These are phyloP conservation scores for Halocynthia aurantium DNA, from an alignment of 23 tunicate species.

Conservation along the genomic window DNA sequence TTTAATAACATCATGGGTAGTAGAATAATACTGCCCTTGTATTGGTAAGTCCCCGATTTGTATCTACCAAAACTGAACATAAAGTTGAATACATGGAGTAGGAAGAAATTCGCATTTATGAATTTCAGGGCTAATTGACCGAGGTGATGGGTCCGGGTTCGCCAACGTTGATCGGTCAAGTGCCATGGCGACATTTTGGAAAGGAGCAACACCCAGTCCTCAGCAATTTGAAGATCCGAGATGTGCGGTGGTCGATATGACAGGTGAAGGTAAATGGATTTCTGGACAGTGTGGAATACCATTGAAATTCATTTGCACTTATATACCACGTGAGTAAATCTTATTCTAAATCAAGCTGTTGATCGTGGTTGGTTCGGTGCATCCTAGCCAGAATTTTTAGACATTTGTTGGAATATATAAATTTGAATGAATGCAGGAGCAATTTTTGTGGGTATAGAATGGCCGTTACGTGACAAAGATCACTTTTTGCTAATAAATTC, in stretches of 20 bases:
- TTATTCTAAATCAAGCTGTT: neutral
- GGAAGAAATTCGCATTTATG: neutral
- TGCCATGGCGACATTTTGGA: neutral
- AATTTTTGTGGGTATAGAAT: too few species aligned
- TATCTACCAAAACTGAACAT: too few species aligned
- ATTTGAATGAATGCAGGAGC: too few species aligned
- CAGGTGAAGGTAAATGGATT: neutral
- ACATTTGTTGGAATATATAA: too few species aligned
- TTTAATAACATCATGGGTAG: too few species aligned
- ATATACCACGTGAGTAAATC: constrained; percentile 4
- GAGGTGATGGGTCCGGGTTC: constrained; percentile 7
- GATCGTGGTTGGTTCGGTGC: too few species aligned
- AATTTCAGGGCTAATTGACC: neutral
- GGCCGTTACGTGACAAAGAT: too few species aligned
- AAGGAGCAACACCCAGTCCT: neutral
- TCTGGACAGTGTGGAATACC: neutral
- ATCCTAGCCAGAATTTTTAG: too few species aligned
- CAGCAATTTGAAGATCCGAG: constrained; percentile 12
- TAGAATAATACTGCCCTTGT: too few species aligned
- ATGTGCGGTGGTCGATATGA: neutral
- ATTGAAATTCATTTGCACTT: neutral
- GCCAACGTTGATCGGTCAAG: neutral
- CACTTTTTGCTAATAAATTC: too few species aligned
- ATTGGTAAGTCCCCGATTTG: too few species aligned
- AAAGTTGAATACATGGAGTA: too few species aligned